phyloP scores from a whole-genome alignment of 2,113 vertebrate species.

The Piaya cayana region DNA sequence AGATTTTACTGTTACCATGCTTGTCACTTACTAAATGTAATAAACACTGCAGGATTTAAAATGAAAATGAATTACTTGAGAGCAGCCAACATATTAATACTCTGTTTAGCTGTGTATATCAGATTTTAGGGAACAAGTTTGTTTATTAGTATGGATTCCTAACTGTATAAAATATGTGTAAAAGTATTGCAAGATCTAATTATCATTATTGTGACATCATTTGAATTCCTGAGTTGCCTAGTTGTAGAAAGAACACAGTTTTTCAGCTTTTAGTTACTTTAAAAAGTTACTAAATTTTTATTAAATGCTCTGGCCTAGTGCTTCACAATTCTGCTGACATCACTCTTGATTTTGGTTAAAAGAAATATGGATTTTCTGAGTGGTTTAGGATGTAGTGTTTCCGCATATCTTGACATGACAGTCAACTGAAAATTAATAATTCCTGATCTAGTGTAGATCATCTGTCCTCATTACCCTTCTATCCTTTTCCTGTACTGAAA shows the following conservation, averaged over 20 bases:
- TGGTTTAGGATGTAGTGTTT: neutral
- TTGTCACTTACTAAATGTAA: neutral
- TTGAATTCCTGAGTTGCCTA: neutral
- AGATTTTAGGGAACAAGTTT: neutral
- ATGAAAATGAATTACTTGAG: slow-evolving; percentile 2
- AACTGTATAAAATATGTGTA: neutral
- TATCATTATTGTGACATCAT: neutral
- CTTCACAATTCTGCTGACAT: neutral
- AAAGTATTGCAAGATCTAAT: neutral
- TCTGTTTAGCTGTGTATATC: neutral
- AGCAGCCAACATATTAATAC: neutral
- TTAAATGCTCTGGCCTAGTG: neutral
- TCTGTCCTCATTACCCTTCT: neutral
- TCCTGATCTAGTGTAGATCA: neutral
- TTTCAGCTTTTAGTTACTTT: neutral
- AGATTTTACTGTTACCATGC: slow-evolving; percentile 7
- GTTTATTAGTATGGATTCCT: neutral
- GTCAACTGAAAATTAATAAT: neutral
- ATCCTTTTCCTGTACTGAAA: neutral
- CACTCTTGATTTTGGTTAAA: neutral
- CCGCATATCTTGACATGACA: neutral
- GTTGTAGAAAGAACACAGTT: neutral
- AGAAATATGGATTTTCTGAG: neutral
- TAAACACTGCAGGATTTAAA: neutral
- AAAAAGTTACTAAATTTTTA: neutral